Conservation (phyloP, 30 jellyfish, hydroid and myxozoan species). For the Sanderia malayensis region DNA sequence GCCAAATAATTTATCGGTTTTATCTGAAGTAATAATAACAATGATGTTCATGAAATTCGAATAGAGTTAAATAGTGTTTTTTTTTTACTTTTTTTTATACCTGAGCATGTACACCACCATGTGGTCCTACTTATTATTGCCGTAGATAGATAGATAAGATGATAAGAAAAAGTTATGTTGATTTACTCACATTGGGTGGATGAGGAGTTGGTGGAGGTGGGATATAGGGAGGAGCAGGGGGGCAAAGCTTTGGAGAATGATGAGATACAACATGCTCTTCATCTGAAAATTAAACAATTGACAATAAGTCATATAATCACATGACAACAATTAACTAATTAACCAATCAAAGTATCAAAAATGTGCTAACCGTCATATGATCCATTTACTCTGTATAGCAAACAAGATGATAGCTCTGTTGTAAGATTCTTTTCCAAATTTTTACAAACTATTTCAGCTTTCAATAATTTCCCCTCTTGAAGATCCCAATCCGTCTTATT, state of each 20-base stretch:
- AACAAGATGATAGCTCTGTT: slow-evolving; percentile 4
- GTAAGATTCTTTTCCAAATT: background rate
- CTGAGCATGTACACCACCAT: too few relatives aligned
- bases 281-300: background rate
- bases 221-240: slow-evolving; percentile 33
- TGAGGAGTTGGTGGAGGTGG: slow-evolving; percentile 20
- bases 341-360: background rate
- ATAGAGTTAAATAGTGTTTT: too few relatives aligned
- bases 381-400: slow-evolving; percentile 18
- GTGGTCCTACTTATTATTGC: too few relatives aligned
- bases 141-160: too few relatives aligned
- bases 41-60: too few relatives aligned
- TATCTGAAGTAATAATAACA: too few relatives aligned
- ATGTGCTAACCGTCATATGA: slow-evolving; percentile 7
- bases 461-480: slow-evolving; percentile 15
- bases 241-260: slow-evolving; percentile 25
- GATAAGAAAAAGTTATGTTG: background rate
- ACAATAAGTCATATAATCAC: background rate
- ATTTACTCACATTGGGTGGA: slow-evolving; percentile 3
- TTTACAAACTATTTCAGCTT: slow-evolving; percentile 19
- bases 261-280: slow-evolving; percentile 29
- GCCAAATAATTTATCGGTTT: background rate
- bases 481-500: slow-evolving; percentile 15
- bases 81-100: too few relatives aligned
- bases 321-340: too few relatives aligned